Conservation (phyloP, 2,113 vertebrate genomes). For the Climacteris rufus region DNA sequence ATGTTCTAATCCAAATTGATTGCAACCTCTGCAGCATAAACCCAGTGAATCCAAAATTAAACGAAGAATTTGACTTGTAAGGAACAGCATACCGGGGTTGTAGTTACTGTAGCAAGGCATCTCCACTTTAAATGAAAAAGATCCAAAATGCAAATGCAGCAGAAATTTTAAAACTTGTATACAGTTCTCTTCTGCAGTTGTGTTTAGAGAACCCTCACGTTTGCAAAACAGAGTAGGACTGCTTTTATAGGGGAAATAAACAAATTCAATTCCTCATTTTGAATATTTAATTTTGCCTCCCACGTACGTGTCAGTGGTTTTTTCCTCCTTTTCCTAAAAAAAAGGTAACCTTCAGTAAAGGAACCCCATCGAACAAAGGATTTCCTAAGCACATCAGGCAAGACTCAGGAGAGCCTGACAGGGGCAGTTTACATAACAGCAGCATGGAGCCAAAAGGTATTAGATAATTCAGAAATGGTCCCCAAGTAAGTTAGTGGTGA, state of each 20-base stretch:
- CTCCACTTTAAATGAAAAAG: not conserved
- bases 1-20: not conserved
- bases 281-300: not conserved
- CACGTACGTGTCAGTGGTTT: not conserved
- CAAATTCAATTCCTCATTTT: not conserved
- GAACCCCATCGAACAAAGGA: not conserved
- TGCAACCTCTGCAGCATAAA: not conserved
- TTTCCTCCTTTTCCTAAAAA: not conserved
- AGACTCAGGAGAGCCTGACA: accelerated
- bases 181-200: not conserved
- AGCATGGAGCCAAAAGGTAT: not conserved
- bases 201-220: not conserved
- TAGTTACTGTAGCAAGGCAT: not conserved
- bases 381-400: not conserved
- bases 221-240: not conserved
- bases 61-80: not conserved
- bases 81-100: not conserved
- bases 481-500: not conserved
- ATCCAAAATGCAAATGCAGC: not conserved
- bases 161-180: not conserved
- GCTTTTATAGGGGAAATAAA: not conserved
- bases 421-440: not conserved
- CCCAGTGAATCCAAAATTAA: not conserved
- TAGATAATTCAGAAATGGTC: not conserved
- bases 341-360: not conserved